Evolutionary conservation across 2,113 vertebrate genomes (phyloP).

Genomic region (Gambusia affinis): DNA sequence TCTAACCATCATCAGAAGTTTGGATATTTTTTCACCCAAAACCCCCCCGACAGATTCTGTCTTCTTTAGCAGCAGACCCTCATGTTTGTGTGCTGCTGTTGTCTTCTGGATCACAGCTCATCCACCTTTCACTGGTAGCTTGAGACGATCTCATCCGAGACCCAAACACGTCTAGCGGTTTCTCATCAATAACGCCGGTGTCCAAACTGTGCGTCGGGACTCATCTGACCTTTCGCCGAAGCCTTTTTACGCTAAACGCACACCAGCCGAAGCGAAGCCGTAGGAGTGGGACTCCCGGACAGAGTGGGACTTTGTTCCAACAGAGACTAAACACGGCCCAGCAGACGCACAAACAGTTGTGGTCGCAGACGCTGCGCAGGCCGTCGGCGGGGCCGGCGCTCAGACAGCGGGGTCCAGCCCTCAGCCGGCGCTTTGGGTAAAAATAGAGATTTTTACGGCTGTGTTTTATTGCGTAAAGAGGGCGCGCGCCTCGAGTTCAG

Average conservation of each 20-base stretch:
- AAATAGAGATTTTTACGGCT: constrained; percentile 51
- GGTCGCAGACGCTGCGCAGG: constrained; percentile 2
- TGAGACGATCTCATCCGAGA: not conserved
- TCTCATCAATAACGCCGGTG: not conserved
- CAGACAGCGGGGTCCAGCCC: constrained; percentile 25
- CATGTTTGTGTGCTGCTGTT: not conserved
- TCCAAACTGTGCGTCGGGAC: not conserved
- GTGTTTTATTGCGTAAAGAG: constrained; percentile 40
- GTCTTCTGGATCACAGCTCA: not conserved
- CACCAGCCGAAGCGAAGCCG: not conserved
- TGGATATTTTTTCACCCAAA: not conserved
- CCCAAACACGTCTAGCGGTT: too few species aligned
- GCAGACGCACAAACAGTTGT: constrained; percentile 25
- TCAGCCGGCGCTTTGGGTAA: constrained; percentile 29
- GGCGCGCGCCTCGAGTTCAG: constrained; percentile 24
- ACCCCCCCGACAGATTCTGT: not conserved
- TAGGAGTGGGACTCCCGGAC: not conserved
- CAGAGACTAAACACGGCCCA: constrained; percentile 13
- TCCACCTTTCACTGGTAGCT: not conserved
- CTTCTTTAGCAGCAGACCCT: not conserved
- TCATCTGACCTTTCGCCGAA: not conserved
- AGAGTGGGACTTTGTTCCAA: constrained; percentile 11
- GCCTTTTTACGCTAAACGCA: not conserved
- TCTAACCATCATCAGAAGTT: not conserved
- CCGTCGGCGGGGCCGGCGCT: not conserved